phyloP scores from a whole-genome alignment of 2,888 invertebrate genomes.

The Ecdyonurus torrentis region DNA sequence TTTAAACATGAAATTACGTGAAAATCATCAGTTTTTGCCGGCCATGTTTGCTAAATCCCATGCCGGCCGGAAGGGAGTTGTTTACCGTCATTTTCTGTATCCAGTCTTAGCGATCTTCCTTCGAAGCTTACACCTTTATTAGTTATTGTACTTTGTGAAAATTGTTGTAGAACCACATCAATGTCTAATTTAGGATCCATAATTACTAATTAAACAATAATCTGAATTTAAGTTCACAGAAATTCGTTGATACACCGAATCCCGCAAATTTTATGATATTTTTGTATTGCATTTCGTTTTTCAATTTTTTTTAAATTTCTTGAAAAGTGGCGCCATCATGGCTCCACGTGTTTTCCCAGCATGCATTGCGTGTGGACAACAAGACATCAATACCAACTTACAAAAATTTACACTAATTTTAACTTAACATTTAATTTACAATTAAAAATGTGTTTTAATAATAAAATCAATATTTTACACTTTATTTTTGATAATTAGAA shows the following conservation, averaged over 20 bases:
- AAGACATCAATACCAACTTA: not conserved
- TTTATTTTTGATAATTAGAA: too few species aligned
- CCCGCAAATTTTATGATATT: too few species aligned
- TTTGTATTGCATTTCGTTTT: not conserved
- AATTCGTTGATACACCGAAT: too few species aligned
- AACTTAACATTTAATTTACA: too few species aligned
- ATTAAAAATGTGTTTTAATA: too few species aligned
- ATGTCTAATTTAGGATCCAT: too few species aligned
- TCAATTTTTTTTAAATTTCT: not conserved
- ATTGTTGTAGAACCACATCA: not conserved
- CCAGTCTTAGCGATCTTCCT: conserved; percentile 59
- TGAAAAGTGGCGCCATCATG: not conserved
- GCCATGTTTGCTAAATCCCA: too few species aligned
- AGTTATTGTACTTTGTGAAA: conserved; percentile 17
- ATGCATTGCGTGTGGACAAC: not conserved
- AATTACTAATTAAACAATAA: too few species aligned
- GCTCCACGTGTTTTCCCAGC: not conserved
- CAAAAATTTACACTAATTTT: not conserved
- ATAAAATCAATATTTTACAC: too few species aligned
- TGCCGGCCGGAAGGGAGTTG: conserved; percentile 10
- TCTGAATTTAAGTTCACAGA: too few species aligned
- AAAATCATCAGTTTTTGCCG: too few species aligned
- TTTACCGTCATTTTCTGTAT: conserved; percentile 63
- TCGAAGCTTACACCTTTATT: conserved; percentile 58
- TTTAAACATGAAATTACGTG: too few species aligned